phyloP scores from a whole-genome alignment of 2,113 vertebrate genomes.

The Archocentrus centrarchus region DNA sequence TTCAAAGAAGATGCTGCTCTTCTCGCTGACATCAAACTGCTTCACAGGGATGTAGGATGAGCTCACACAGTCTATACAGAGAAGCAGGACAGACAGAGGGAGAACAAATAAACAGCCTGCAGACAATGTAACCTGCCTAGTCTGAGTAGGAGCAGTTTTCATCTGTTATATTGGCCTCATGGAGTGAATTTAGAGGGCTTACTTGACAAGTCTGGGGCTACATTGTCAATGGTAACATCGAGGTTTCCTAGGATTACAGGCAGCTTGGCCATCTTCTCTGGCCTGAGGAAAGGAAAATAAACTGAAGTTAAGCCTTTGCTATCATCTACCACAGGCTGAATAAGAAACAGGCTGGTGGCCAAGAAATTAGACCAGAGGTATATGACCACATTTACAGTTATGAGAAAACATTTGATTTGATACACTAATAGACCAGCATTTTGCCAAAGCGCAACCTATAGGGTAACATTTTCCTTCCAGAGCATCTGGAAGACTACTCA shows the following conservation, averaged over 20 bases:
- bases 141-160: constrained; percentile 17
- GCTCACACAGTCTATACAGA: constrained; percentile 91
- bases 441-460: constrained; percentile 35
- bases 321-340: constrained; percentile 58
- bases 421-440: constrained; percentile 15
- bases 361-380: constrained; percentile 14
- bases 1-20: constrained; percentile 87
- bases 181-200: constrained; percentile 74
- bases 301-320: constrained; percentile 42
- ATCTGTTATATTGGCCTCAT: constrained; percentile 6
- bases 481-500: constrained; percentile 33
- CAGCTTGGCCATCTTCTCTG: constrained; percentile 98
- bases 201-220: constrained; percentile 94
- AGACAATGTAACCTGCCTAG: constrained; percentile 29
- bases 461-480: constrained; percentile 27
- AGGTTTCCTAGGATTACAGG: constrained; percentile 98
- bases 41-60: constrained; percentile 97
- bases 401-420: constrained; percentile 40
- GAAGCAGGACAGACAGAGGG: constrained; percentile 35
- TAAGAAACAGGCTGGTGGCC: constrained; percentile 38
- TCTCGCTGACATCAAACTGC: constrained; percentile 88
- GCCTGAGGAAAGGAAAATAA: constrained; percentile 80
- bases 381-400: constrained; percentile 39
- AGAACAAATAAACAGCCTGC: constrained; percentile 47
- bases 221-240: constrained; percentile 95